Conservation (phyloP, 1,140 invertebrate species). For the Saxidomus purpurata region DNA sequence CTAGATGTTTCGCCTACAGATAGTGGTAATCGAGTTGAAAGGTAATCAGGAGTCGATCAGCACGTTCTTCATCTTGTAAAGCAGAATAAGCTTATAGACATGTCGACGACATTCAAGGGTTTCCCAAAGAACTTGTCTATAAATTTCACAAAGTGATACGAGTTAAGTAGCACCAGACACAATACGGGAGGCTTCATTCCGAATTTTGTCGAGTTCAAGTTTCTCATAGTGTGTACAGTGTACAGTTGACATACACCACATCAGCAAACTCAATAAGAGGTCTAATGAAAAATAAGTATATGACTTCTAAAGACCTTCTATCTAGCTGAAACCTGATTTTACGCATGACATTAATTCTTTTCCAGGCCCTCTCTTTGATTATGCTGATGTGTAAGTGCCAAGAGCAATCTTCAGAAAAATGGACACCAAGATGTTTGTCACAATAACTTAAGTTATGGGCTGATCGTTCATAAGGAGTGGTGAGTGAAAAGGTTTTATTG, state of each 20-base stretch:
- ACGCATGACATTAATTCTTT: background rate
- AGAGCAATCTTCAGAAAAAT: background rate
- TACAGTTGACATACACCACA: background rate
- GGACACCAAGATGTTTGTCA: background rate
- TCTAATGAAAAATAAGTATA: background rate
- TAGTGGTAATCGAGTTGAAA: background rate
- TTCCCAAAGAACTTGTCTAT: background rate
- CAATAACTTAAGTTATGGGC: background rate
- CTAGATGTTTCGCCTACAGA: background rate
- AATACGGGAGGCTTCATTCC: too few relatives aligned
- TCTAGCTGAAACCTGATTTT: background rate
- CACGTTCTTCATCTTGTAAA: background rate
- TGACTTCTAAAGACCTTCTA: background rate
- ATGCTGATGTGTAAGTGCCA: background rate
- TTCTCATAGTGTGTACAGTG: background rate
- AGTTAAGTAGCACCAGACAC: background rate
- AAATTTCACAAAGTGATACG: background rate
- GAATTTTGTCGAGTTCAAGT: background rate
- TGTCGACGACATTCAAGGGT: background rate
- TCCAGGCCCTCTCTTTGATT: background rate
- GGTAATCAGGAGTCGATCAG: slow-evolving; percentile 3
- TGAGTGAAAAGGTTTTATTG: background rate
- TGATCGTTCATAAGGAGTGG: background rate
- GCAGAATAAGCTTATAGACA: background rate
- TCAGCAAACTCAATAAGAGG: background rate